Evolutionary conservation across 2,888 invertebrate species (phyloP), one percentile per base, ranked within the genome.

Genomic region (Diabrotica balteata): DNA sequence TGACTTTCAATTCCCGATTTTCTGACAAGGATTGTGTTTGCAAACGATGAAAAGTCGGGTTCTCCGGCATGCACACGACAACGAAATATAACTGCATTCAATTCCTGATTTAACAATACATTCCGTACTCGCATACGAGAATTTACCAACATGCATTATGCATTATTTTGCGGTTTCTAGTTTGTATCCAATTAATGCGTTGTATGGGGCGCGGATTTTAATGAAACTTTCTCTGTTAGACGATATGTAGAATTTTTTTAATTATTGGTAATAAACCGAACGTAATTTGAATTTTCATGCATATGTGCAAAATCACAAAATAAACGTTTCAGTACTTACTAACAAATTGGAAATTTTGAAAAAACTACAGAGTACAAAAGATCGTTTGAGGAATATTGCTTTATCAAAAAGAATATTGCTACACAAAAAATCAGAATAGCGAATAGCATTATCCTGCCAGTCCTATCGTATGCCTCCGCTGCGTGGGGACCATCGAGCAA

Each of bases 61-160:
- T 63, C 42, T 11, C 60, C 64, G 67, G 66, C 57, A 53, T 63
- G 59, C 51, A 65, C 57, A 52, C 63, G 68, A 68, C 71, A 69
- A 67, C 66, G 62, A 66, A 69, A 71, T 63, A 67, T 67, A 67
- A 65, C 67, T 62, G 71, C 64, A 68, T 68, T 68, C 68, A 61
- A 64, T 68, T 71, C 51, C 54, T 68, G 59, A 66, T 68, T 52
- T 52, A 59, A 66, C 66, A 68, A 68, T 68, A 54, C 63, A 53
- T 57, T 63, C 55, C 63, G 11, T 52, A 67, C 65, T 59, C 59
- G 67, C 64, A 51, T 54, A 22, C 49, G 59, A 32, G 32, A 57
- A 66, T 68, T 65, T 62, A 63, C 63, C 59, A 63, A 53, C 63
- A 67, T 67, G 68, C 46, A 68, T 65, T 61, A 65, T 65, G 59